Evolutionary conservation across 2,797 vertebrate genomes (phyloP).

Genomic region (Gobio occitaniae): DNA sequence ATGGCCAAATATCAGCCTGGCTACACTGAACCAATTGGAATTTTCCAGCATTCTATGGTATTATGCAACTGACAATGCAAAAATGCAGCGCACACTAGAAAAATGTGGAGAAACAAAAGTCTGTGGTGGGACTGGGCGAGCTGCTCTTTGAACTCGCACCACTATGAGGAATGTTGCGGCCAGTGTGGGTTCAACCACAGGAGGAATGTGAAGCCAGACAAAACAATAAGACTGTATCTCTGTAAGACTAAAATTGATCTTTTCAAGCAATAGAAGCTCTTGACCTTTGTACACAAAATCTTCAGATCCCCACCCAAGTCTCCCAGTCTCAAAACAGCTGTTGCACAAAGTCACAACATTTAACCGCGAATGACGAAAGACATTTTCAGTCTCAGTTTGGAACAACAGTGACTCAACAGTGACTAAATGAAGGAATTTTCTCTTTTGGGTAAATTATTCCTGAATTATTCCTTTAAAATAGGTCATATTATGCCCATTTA

Average conservation of each 20-base stretch:
- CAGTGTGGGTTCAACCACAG: constrained; percentile 22
- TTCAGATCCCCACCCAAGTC: not conserved
- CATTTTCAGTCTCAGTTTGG: not conserved
- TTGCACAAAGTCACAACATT: constrained; percentile 1
- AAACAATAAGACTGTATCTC: constrained; percentile 25
- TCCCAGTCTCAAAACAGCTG: not conserved
- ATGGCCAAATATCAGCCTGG: not conserved
- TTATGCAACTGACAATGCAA: constrained; percentile 13
- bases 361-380: constrained; percentile 7
- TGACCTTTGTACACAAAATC: constrained; percentile 19
- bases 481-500: not conserved
- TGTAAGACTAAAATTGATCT: not conserved
- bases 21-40: not conserved
- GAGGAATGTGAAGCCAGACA: constrained; percentile 20
- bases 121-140: not conserved
- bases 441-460: not conserved
- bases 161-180: constrained; percentile 29
- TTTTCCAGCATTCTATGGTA: not conserved
- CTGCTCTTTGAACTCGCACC: constrained; percentile 12
- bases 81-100: not conserved
- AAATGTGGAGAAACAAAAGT: constrained; percentile 11
- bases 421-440: not conserved
- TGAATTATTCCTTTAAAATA: not conserved
- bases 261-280: not conserved
- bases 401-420: not conserved